These are phyloP conservation scores for Crotalus horridus DNA, from an alignment of 2,113 vertebrate genomes.

Conservation along the genomic window DNA sequence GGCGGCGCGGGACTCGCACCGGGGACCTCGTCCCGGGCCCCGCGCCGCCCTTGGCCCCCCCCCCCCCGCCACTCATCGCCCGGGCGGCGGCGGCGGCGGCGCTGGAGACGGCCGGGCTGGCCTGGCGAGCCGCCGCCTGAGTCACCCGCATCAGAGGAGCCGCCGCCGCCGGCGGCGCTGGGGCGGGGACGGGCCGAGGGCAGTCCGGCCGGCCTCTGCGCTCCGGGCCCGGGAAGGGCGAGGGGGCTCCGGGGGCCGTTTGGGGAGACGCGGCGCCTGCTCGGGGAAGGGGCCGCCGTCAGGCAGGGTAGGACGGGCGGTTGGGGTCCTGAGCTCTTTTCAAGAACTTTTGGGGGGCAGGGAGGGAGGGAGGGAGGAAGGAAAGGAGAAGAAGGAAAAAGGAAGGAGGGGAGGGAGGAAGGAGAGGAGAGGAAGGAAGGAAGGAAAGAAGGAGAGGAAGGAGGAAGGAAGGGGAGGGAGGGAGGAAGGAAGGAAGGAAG, in stretches of 20 bases:
- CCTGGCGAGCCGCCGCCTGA: neutral
- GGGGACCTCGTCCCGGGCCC: constrained; percentile 33
- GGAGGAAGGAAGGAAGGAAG: rapidly evolving
- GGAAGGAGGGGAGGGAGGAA: too few species aligned
- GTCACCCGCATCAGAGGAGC: neutral
- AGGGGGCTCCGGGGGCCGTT: neutral
- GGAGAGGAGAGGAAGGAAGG: too few species aligned
- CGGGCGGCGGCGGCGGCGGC: neutral
- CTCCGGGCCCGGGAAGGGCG: neutral
- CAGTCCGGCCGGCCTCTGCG: neutral
- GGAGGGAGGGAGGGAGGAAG: too few species aligned
- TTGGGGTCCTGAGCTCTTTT: too few species aligned
- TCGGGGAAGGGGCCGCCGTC: too few species aligned
- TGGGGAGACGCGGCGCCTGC: neutral
- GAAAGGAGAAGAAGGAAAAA: too few species aligned
- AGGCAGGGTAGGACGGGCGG: too few species aligned
- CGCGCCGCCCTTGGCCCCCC: constrained; percentile 17
- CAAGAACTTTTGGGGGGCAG: too few species aligned
- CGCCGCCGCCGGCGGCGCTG: constrained; percentile 34
- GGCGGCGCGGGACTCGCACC: too few species aligned
- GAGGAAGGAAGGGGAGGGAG: too few species aligned
- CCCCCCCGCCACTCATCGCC: neutral
- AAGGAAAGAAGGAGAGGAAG: neutral
- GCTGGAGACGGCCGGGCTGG: neutral
- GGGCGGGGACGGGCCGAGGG: neutral